phyloP scores from a whole-genome alignment of 1,140 invertebrate genomes.

The Aphaenogaster floridana region DNA sequence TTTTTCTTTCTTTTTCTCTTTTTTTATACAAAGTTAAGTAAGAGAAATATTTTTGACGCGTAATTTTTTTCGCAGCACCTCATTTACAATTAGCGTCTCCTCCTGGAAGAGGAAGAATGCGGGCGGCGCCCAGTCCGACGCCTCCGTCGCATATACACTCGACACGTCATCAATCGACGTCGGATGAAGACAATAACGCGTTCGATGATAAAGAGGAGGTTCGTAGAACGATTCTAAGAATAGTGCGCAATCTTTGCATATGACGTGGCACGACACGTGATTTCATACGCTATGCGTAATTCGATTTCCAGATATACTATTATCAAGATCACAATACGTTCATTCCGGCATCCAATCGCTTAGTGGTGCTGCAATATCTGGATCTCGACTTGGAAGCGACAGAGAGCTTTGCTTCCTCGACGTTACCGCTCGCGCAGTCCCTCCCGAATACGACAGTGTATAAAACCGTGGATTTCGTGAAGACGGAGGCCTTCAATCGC shows the following conservation, averaged over 20 bases:
- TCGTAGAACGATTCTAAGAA: conserved; percentile 19
- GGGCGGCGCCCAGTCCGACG: conserved; percentile 87
- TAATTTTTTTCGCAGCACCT: conserved; percentile 73
- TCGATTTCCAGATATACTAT: conserved; percentile 83
- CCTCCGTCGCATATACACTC: conserved; percentile 79
- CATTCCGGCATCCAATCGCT: conserved; percentile 81
- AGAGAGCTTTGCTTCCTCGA: conserved; percentile 81
- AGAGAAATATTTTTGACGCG: background rate
- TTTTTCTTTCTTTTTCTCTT: background rate
- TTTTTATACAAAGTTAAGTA: background rate
- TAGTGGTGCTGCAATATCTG: conserved; percentile 90
- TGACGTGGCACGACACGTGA: background rate
- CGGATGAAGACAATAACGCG: conserved; percentile 84
- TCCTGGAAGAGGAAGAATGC: conserved; percentile 84
- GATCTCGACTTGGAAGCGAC: conserved; percentile 91
- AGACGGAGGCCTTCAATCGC: conserved; percentile 96
- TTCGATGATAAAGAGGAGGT: conserved; percentile 84
- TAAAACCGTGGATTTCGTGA: conserved; percentile 96
- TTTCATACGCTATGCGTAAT: conserved; percentile 16
- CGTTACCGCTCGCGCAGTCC: conserved; percentile 81
- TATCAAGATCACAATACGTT: conserved; percentile 84
- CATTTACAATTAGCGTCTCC: conserved; percentile 83
- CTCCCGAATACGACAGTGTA: conserved; percentile 91
- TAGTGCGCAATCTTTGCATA: background rate
- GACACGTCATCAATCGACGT: conserved; percentile 81